Base-by-base conservation (phyloP, 2,888 invertebrate genomes). In the Iselma pallidipennis region DNA sequence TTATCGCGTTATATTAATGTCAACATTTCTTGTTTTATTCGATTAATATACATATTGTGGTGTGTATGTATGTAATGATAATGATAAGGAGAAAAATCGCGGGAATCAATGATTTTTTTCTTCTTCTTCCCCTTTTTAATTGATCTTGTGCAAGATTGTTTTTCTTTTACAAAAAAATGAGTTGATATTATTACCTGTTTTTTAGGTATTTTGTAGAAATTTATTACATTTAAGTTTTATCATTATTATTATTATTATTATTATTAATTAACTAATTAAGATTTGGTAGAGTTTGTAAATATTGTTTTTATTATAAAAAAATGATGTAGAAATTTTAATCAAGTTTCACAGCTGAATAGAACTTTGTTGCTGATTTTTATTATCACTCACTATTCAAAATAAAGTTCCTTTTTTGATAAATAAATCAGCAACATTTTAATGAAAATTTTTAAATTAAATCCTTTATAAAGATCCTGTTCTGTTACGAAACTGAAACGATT, bases 131-230 rank as follows among this genome's bases (percentile, higher is more conserved):
- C 2, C 4, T 3, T 14, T 3, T 33, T 4, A 33, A 33, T 57
- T 57, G 55, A 63, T 63, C 58, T 59, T 63, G 25, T 61, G 55
- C 55, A 58, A 58, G 61, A 62, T 62, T 59, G 55, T 54, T 45
- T 57, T 58, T 55, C 51, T 45, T 57, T 58, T 55, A 9, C 16
- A 12, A 28, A 21, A 3, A 57, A 59, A 61, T 59, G 55, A 56
- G 57, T 67, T 37, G 4, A 2, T 65, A 61, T 61, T 60, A 52
- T 59, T 63, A 61, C 61, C 63, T 65, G 57, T 45, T 63, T 63
- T 66, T 61, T 49, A 65, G 57, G 65, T 65, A 65, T 57, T 65
- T 55, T 65, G 59, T 61, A 58, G 42, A 59, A 33, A 52, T 42
- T 50, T 49, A 59, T 50, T 54, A 50, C 29, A 26, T 62, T n/a